Base-by-base conservation (phyloP, 1,140 invertebrate genomes). In the Capitella teleta region DNA sequence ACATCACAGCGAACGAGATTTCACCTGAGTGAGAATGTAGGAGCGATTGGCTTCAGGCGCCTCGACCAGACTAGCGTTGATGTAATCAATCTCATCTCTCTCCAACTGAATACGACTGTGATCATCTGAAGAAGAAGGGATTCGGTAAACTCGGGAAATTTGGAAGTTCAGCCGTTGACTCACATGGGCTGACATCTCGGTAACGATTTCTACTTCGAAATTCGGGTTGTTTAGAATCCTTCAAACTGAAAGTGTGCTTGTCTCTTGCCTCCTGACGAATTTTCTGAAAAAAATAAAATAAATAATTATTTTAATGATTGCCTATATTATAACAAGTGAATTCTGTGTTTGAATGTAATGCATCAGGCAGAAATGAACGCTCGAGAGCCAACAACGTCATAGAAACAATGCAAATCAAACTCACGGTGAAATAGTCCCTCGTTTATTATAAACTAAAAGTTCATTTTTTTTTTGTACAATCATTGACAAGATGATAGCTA, bases 21-120 rank as follows among this genome's bases (percentile, higher is more conserved):
- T n/a, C 52, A 74, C 75, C 67, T 77, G 75, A 41, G 76, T 74
- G 41, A 96, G 74, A 60, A 97, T 96, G 65, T 97, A 97, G 64
- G 83, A 80, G 60, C 91, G 79, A 58, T 61, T 59, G 40, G 89
- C 90, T 55, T 80, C 76, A 49, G 84, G 80, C 59, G 93, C 77
- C 80, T 81, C 79, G 48, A 94, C 80, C 51, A 87, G 72, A 74
- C 89, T 94, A 28, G 90, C 90, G 78, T 97, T 97, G 58, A 98
- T 95, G 62, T 97, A 98, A 70, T 89, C 83, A 44, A 77, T 80
- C 30, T 79, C 71, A 50, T 82, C 82, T 61, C 80, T 78, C 54
- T 79, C 73, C 3, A 97, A 74, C 42, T 86, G 74, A 47, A 97
- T 83, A 55, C 92, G 78, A 64, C 83, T 87, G 68, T 95, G 89